Percentiles rank a stretch among this genome's conserved stretches.
phyloP scores from a whole-genome alignment of 2,797 vertebrate genomes.

The Sebastes alutus region DNA sequence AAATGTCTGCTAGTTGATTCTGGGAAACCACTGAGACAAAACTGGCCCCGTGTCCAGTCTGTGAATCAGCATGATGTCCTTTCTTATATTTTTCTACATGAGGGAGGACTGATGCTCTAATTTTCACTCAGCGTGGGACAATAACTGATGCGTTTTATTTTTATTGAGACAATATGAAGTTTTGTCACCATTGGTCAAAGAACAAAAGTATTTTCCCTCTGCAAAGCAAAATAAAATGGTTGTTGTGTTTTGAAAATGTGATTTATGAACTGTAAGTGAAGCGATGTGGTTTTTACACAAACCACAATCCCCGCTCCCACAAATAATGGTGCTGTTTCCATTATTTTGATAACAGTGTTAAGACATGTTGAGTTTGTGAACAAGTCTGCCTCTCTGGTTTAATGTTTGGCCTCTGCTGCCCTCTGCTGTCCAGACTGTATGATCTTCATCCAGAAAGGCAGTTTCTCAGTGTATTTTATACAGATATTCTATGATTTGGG shows the following conservation, averaged over 20 bases:
- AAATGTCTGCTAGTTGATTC: background rate
- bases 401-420: constrained; percentile 47
- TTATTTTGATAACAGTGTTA: background rate
- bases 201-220: background rate
- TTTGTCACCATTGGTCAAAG: background rate
- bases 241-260: background rate
- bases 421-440: constrained; percentile 37
- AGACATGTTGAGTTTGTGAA: background rate
- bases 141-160: background rate
- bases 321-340: background rate
- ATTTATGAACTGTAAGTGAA: background rate
- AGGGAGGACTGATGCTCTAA: background rate
- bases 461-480: background rate
- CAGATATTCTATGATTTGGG: background rate
- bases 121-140: background rate
- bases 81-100: background rate
- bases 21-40: background rate
- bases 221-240: background rate
- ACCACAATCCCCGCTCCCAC: background rate
- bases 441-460: background rate
- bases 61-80: background rate
- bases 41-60: background rate
- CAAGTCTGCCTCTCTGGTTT: background rate
- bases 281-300: background rate
- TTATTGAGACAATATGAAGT: background rate